Conservation (phyloP, 2,113 vertebrate genomes). For the Machaerirhynchus nigripectus region DNA sequence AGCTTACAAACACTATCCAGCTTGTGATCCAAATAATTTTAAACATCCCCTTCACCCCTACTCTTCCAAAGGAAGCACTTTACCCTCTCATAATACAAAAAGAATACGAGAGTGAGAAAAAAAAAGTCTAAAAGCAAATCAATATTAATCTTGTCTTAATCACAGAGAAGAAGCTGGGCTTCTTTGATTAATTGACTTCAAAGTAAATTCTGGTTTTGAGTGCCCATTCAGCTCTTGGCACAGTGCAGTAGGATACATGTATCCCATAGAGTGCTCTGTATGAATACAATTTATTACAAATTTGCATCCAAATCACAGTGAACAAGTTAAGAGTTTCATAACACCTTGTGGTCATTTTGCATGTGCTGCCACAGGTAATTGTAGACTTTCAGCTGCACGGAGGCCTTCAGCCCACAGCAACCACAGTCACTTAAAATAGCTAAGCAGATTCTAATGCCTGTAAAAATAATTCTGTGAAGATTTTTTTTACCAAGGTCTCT, state of each 20-base stretch:
- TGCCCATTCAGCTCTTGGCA: not conserved
- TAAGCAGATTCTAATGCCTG: not conserved
- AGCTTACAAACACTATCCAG: not conserved
- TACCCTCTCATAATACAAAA: not conserved
- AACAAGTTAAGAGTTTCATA: not conserved
- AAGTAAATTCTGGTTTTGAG: not conserved
- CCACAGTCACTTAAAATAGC: not conserved
- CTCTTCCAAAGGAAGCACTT: not conserved
- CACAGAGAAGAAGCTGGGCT: not conserved
- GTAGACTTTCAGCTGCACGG: not conserved
- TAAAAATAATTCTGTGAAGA: not conserved
- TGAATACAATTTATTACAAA: not conserved
- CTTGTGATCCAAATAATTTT: not conserved
- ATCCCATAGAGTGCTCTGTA: not conserved
- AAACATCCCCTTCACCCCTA: not conserved
- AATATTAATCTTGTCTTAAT: not conserved
- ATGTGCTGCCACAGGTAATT: not conserved
- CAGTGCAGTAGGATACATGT: fast-evolving
- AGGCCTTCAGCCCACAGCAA: not conserved
- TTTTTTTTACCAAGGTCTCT: not conserved
- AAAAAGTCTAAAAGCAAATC: not conserved
- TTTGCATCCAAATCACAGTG: not conserved
- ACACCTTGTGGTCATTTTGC: not conserved
- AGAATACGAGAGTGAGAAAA: not conserved
- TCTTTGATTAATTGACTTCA: not conserved